phyloP scores from a whole-genome alignment of 2,888 invertebrate species.

The Agrochola macilenta region DNA sequence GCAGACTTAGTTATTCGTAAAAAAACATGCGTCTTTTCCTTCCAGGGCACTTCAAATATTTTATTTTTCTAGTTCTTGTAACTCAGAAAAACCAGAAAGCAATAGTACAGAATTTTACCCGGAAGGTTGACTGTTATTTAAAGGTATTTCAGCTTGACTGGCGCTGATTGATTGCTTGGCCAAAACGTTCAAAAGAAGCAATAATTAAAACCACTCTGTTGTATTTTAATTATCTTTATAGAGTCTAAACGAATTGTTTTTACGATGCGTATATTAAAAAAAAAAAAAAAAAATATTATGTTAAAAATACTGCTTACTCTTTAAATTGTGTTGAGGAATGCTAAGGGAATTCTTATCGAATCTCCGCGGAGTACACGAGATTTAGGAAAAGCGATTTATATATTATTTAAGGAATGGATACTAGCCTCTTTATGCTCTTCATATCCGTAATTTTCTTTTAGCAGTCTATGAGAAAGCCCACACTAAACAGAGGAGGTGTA shows the following conservation, averaged over 20 bases:
- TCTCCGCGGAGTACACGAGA: not conserved
- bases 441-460: not conserved
- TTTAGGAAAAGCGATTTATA: not conserved
- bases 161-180: constrained; percentile 19
- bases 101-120: not conserved
- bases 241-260: constrained; percentile 22
- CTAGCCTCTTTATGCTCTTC: not conserved
- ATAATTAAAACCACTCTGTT: constrained; percentile 27
- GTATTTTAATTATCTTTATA: constrained; percentile 29
- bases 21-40: not conserved
- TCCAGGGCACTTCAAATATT: not conserved
- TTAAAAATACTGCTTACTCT: not conserved
- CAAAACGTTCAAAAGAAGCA: constrained; percentile 19
- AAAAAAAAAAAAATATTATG: too few species aligned
- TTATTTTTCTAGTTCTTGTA: not conserved
- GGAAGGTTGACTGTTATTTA: constrained; percentile 4
- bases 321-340: not conserved
- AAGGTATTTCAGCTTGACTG: constrained; percentile 23
- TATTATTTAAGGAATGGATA: not conserved
- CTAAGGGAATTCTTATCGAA: not conserved
- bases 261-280: too few species aligned
- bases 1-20: not conserved
- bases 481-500: too few species aligned
- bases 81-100: constrained; percentile 7
- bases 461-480: not conserved